phyloP scores from a whole-genome alignment of 1,140 invertebrate species.

The Caenorhabditis elegans region DNA sequence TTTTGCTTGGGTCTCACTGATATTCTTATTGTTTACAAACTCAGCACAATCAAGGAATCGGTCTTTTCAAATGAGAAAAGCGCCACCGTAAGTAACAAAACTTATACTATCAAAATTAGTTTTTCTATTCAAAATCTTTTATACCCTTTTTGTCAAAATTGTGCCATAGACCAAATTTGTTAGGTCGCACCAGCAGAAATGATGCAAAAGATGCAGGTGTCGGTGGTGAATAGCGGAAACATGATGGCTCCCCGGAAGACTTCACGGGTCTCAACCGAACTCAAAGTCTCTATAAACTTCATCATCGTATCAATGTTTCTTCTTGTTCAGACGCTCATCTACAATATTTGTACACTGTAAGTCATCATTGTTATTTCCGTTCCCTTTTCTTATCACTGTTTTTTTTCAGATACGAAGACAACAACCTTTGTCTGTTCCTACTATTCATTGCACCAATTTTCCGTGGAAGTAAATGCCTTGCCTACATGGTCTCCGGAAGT shows the following conservation, averaged over 20 bases:
- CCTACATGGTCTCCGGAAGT: constrained; percentile 12
- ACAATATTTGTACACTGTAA: constrained; percentile 27
- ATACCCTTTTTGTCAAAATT: neutral
- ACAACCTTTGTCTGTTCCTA: neutral
- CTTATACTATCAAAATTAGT: neutral
- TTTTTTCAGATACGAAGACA: constrained; percentile 11
- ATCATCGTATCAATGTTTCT: constrained; percentile 8
- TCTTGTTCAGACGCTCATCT: constrained; percentile 1
- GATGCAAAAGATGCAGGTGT: constrained; percentile 20
- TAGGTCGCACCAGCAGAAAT: neutral
- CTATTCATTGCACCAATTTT: constrained; percentile 22
- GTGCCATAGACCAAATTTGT: neutral
- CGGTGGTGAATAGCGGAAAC: neutral
- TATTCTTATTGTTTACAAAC: constrained; percentile 14
- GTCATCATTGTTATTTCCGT: neutral
- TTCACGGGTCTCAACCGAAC: neutral
- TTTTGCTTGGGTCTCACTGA: neutral
- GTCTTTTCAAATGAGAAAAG: neutral
- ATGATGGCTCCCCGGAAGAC: neutral
- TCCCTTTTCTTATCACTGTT: constrained; percentile 23
- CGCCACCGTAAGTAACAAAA: neutral
- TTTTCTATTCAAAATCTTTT: neutral
- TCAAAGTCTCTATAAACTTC: constrained; percentile 26
- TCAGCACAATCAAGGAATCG: constrained; percentile 17
- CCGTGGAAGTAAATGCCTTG: constrained; percentile 15